Evolutionary conservation across 1,140 invertebrate species (phyloP), one percentile per base, ranked within the genome.

Genomic region (Drosophila santomea): DNA sequence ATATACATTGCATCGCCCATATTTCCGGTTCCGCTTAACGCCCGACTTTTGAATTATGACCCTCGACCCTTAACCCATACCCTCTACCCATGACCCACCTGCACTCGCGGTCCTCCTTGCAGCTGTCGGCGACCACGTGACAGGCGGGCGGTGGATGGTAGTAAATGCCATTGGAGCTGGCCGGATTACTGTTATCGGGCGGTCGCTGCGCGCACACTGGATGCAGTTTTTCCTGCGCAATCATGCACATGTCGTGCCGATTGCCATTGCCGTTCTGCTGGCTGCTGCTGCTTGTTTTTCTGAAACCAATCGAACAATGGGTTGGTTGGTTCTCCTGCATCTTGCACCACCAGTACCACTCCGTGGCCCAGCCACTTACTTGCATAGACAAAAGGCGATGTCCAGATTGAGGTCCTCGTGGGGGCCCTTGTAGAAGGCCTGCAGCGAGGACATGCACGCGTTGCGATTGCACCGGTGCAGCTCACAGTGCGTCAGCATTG

Each of bases 381-480:
- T 97, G 97, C 97, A 98, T 47, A 98, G 94, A 92, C 97, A 98
- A 93, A 98, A 97, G 66, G 97, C 97, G 75, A 98, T 96, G 91
- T 98, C 97, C 60, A 97, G 94, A 78, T 96, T 97, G 94, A 96
- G 96, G 68, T 95, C 95, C 59, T 96, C 95, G 52, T 95, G 95
- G 5, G 95, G 95, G 69, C 95, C 95, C 81, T 96, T 94, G 93
- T 97, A 98, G 93, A 98, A 97, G 52, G 95, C 94, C 88, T 97
- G 95, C 72, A 98, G 92, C n/a, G 96, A 96, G 54, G 95, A 94
- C 97, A 98, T 97, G 92, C 97, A 98, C 8, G 96, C 95, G 83
- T 97, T 95, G 62, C 96, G 94, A 81, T 96, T 95, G 93, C 97
- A 98, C 41, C 94, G 94, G 45, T 94, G 94, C 39, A 95, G 93